Percentiles rank a stretch among this genome's conserved stretches.
These are phyloP conservation scores for crab-eating macaque (Macaca fascicularis) DNA, from an alignment of 2,113 vertebrate genomes.

Conservation along the genomic window T2T-MFA8v1.1 NC_088378.1:158329001-158329500, in stretches of 20 bases:
- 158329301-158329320: not conserved
- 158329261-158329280: not conserved
- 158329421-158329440: not conserved
- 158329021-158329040: not conserved
- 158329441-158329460: not conserved
- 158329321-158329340: not conserved
- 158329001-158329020: not conserved
- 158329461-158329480: not conserved
- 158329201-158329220: not conserved
- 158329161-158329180: not conserved
- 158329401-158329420: not conserved
- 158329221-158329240: conserved; percentile 18
- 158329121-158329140: not conserved
- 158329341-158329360: not conserved
- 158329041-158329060: not conserved
- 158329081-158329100: accelerated
- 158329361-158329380: not conserved
- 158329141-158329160: not conserved
- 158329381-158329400: not conserved
- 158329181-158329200: not conserved
- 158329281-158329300: not conserved
- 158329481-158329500: not conserved
- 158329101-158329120: accelerated
- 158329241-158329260: not conserved
- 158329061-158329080: not conserved